Evolutionary conservation across 2,888 invertebrate species (phyloP).

Genomic region (Folsomia manolachei): DNA sequence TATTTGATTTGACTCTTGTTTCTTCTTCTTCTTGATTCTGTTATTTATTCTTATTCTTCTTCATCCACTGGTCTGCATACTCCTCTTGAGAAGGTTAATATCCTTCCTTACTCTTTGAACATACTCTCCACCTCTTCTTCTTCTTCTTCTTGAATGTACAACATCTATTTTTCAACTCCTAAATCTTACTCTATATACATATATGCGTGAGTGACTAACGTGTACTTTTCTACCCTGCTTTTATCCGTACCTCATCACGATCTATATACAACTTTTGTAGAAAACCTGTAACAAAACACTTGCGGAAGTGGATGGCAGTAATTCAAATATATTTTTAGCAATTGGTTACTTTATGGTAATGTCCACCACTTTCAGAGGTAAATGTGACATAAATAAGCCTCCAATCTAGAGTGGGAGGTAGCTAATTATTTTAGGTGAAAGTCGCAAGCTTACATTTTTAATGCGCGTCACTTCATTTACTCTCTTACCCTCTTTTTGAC

Average conservation of each 20-base stretch:
- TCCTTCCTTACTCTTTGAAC: background rate
- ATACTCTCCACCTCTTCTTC: background rate
- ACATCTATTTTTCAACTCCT: conserved; percentile 9
- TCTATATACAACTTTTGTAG: background rate
- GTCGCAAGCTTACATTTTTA: too few relatives aligned
- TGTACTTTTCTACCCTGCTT: conserved; percentile 18
- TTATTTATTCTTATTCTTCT: background rate
- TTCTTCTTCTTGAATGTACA: background rate
- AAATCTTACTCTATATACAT: background rate
- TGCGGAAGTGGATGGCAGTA: background rate
- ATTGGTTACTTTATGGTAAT: too few relatives aligned
- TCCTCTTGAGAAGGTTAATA: background rate
- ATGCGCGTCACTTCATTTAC: too few relatives aligned
- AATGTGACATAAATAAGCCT: too few relatives aligned
- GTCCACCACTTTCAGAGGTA: too few relatives aligned
- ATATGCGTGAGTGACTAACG: conserved; percentile 18
- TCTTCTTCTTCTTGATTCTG: background rate
- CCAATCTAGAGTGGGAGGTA: too few relatives aligned
- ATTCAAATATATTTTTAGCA: too few relatives aligned
- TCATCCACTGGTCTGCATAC: too few relatives aligned
- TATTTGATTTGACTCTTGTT: background rate
- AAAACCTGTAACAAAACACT: background rate
- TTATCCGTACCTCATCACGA: background rate
- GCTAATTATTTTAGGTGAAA: too few relatives aligned
- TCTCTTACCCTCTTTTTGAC: too few relatives aligned